These are phyloP conservation scores for Synergus laeviventris DNA, from an alignment of 2,888 invertebrate genomes.

Conservation along the genomic window DNA sequence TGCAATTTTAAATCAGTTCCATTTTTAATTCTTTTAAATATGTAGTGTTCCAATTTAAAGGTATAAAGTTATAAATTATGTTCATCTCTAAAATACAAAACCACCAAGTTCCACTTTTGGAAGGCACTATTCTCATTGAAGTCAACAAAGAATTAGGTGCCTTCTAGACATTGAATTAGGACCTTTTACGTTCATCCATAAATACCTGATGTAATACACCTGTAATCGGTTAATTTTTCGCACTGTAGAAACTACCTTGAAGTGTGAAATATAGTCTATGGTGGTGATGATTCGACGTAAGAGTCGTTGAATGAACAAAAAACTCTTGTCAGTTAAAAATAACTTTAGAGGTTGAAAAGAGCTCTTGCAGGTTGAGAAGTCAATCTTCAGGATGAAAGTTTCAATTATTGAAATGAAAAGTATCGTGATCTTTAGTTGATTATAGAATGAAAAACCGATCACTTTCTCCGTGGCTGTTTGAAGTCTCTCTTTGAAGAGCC, in stretches of 20 bases:
- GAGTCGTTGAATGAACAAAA: constrained; percentile 37
- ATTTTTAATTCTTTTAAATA: no score
- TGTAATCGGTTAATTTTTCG: neutral
- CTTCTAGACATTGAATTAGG: neutral
- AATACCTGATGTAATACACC: neutral
- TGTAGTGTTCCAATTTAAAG: no score
- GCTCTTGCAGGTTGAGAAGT: constrained; percentile 5
- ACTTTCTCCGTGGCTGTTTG: neutral
- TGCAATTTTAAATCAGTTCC: no score
- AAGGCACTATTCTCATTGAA: neutral
- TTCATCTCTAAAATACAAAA: neutral
- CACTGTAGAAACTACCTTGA: neutral
- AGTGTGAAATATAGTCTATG: constrained; percentile 51
- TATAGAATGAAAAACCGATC: neutral
- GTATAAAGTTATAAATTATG: no score
- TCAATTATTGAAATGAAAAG: neutral
- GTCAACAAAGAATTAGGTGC: neutral
- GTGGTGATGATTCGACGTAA: constrained; percentile 66
- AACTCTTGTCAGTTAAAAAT: neutral
- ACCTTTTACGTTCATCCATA: neutral
- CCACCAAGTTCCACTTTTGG: neutral
- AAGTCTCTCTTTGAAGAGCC: constrained; percentile 4
- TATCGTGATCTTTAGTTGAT: neutral
- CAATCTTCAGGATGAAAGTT: constrained; percentile 1
- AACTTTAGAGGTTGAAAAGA: neutral